A percentile compares a stretch with the other conserved stretches of the same genome.
Evolutionary conservation across 2,888 invertebrate species (phyloP).

Genomic region (Polietes domitor): DNA sequence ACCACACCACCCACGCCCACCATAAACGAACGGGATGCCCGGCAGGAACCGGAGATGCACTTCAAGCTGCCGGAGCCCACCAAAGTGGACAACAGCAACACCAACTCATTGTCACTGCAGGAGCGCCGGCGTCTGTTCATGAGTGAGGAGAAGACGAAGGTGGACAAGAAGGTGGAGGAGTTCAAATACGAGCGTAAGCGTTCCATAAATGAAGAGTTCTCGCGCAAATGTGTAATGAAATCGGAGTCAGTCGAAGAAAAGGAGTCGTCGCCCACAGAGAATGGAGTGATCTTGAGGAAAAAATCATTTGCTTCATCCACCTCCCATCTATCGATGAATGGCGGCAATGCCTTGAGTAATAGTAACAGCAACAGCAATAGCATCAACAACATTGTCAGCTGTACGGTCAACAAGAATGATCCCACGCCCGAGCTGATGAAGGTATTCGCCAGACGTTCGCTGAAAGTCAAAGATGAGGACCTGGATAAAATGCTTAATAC

Average conservation of each 20-base stretch:
- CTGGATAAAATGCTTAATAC: slow-evolving; percentile 73
- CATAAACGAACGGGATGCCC: slow-evolving; percentile 70
- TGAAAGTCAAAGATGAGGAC: slow-evolving; percentile 89
- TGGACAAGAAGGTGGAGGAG: slow-evolving; percentile 75
- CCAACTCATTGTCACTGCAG: slow-evolving; percentile 72
- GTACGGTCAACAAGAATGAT: slow-evolving; percentile 81
- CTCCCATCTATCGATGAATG: slow-evolving; percentile 61
- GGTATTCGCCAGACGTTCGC: slow-evolving; percentile 90
- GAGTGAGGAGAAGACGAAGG: slow-evolving; percentile 76
- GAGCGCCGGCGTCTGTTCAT: slow-evolving; percentile 78
- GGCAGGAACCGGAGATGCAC: slow-evolving; percentile 54
- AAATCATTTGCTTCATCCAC: slow-evolving; percentile 77
- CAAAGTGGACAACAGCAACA: slow-evolving; percentile 23
- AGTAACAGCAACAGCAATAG: slow-evolving; percentile 20
- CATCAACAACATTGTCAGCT: slow-evolving; percentile 50
- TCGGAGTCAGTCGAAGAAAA: slow-evolving; percentile 55
- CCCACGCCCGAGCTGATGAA: slow-evolving; percentile 91
- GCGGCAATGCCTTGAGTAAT: slow-evolving; percentile 46
- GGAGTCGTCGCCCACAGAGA: slow-evolving; percentile 53
- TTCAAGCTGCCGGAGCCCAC: slow-evolving; percentile 51
- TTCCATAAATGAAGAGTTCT: slow-evolving; percentile 74
- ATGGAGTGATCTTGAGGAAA: slow-evolving; percentile 77
- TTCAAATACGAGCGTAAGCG: slow-evolving; percentile 76
- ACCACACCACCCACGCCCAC: slow-evolving; percentile 64
- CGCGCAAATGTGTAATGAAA: slow-evolving; percentile 63